Conservation (phyloP, 2,797 vertebrate genomes). For the Myioborus melanocephalus region DNA sequence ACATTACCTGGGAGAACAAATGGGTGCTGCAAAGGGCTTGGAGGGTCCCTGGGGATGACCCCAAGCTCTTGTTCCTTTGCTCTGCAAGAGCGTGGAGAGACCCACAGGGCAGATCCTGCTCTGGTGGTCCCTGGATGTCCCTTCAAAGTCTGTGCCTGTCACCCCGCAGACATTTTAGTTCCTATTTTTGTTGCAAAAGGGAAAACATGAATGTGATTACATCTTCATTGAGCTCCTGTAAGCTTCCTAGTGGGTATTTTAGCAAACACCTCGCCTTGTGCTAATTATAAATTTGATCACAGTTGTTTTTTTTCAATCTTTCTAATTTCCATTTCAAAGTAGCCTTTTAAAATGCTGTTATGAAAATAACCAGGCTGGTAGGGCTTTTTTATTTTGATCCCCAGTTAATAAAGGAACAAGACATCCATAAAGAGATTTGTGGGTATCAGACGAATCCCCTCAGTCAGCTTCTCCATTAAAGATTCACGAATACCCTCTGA, state of each 20-base stretch:
- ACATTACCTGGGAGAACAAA: not conserved
- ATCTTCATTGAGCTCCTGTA: not conserved
- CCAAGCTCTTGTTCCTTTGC: not conserved
- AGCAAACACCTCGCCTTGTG: not conserved
- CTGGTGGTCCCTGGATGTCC: not conserved
- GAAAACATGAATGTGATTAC: not conserved
- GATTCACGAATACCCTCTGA: not conserved
- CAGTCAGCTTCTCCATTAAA: not conserved
- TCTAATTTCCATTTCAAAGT: constrained; percentile 63
- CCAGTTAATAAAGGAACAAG: not conserved
- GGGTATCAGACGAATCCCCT: not conserved
- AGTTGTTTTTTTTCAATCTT: constrained; percentile 10
- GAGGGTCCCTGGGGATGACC: not conserved
- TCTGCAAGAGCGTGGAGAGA: rapidly evolving
- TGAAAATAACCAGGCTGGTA: constrained; percentile 3
- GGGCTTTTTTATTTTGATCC: not conserved
- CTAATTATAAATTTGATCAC: constrained; percentile 17
- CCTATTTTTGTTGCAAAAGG: not conserved
- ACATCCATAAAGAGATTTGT: not conserved
- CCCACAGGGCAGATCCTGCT: not conserved
- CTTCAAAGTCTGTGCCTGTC: not conserved
- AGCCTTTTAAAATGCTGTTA: constrained; percentile 30
- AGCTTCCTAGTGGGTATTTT: constrained; percentile 18
- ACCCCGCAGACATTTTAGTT: not conserved
- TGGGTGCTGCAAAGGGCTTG: not conserved